Evolutionary conservation across 2,888 invertebrate species (phyloP), one percentile per base, ranked within the genome.

Genomic region (Chrysina gloriosa): DNA sequence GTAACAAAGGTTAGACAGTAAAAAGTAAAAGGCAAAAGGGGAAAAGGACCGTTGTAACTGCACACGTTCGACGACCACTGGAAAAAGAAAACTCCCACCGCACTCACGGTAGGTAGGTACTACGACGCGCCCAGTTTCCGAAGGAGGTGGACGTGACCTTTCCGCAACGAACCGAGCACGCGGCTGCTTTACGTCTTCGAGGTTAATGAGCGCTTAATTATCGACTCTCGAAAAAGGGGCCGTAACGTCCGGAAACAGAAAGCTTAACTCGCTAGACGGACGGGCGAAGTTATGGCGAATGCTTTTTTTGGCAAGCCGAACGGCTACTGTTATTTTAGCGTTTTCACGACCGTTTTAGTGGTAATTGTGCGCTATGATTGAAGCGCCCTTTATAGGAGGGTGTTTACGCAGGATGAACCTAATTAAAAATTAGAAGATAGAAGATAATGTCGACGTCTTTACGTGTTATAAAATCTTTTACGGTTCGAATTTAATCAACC

Each of bases 141-240:
- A n/a, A n/a, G n/a, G n/a, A n/a, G 19, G 19, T 7, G 21, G n/a
- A 45, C 45, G 45, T 45, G 45, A 45, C 19, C 19, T 45, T 45
- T 9, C 31, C 19, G 21, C 45, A 19, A 19, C 19, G 21, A 45
- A 45, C 19, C 45, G 9, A 45, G 19, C 21, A 31, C 31, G n/a
- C 31, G 31, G 4, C 45, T 45, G 45, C 21, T 45, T 45, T 45
- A 45, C 45, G 45, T 45, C 45, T 5, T 31, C 21, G 19, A n/a
- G 45, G 45, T 45, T 45, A 45, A 45, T 45, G 45, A 45, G 45
- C 19, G 45, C 45, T 45, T 45, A 45, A 45, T 45, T 45, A 45
- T 45, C 45, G 45, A 45, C 19, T 19, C 45, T n/a, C 45, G 16
- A 45, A 45, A 45, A 45, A n/a, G 21, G 16, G 19, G 21, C 45